Conservation (phyloP, 1,140 invertebrate species). For the Trichonephila clavata region DNA sequence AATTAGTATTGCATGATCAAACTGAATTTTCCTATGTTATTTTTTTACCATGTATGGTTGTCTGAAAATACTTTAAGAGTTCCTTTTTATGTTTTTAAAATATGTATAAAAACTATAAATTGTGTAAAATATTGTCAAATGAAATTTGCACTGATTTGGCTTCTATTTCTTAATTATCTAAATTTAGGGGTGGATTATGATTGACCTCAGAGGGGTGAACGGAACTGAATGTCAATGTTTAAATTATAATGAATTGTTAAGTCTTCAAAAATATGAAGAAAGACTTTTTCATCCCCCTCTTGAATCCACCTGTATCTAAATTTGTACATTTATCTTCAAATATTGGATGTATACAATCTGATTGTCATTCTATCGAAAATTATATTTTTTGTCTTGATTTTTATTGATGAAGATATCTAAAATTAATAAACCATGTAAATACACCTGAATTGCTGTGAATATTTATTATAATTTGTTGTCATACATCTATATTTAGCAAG, state of each 20-base stretch:
- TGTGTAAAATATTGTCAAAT: neutral
- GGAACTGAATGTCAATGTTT: neutral
- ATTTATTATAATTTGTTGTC: neutral
- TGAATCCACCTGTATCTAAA: neutral
- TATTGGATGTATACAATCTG: neutral
- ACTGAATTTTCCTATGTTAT: neutral
- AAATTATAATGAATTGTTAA: neutral
- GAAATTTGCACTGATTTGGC: neutral
- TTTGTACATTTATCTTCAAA: neutral
- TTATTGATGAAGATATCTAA: slow-evolving; percentile 12
- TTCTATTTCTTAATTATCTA: neutral
- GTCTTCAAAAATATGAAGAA: neutral
- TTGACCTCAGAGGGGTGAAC: neutral
- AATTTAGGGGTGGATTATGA: neutral
- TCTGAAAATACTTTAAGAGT: neutral
- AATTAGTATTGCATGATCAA: neutral
- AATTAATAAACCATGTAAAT: slow-evolving; percentile 24
- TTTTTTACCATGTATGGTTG: neutral
- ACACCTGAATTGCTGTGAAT: neutral
- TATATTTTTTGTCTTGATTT: neutral
- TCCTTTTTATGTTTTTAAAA: neutral
- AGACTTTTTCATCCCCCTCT: neutral
- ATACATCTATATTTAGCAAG: no score
- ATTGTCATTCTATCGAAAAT: neutral
- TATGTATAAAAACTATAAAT: neutral